Conservation (phyloP, 2,113 vertebrate species). For the Phalacrocorax brasilianus region DNA sequence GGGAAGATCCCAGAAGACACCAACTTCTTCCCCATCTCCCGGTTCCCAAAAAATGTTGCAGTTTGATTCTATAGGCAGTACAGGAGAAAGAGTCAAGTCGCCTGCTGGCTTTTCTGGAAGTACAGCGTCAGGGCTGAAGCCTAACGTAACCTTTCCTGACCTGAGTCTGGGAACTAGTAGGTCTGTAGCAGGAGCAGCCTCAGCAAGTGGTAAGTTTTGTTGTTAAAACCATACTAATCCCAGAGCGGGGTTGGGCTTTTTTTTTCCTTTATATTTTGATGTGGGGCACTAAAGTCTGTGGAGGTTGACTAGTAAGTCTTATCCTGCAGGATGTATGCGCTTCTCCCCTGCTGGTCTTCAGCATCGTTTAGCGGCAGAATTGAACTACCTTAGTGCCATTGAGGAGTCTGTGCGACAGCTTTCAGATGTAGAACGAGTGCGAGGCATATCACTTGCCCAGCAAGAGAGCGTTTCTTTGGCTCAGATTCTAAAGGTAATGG, state of each 20-base stretch:
- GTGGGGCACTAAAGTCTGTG: fast-evolving
- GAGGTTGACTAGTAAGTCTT: neutral
- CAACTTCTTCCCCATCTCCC: slow-evolving; percentile 68
- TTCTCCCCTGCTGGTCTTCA: slow-evolving; percentile 88
- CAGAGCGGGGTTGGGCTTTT: neutral
- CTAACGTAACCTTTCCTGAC: slow-evolving; percentile 41
- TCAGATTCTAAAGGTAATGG: slow-evolving; percentile 90
- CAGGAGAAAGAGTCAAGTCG: slow-evolving; percentile 65
- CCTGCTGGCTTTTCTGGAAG: slow-evolving; percentile 43
- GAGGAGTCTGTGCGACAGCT: slow-evolving; percentile 91
- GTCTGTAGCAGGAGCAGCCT: slow-evolving; percentile 8
- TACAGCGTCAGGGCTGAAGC: slow-evolving; percentile 26
- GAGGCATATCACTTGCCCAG: slow-evolving; percentile 89
- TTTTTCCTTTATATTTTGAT: neutral
- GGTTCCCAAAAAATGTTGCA: slow-evolving; percentile 69
- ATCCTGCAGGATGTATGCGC: slow-evolving; percentile 76
- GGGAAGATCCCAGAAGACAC: slow-evolving; percentile 71
- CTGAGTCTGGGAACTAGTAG: slow-evolving; percentile 1
- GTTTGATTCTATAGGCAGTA: slow-evolving; percentile 49
- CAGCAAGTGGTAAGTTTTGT: slow-evolving; percentile 46
- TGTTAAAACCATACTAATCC: neutral
- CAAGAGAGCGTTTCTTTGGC: slow-evolving; percentile 91
- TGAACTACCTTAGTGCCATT: slow-evolving; percentile 87
- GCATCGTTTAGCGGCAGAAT: slow-evolving; percentile 87
- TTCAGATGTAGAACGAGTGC: slow-evolving; percentile 83